Percentiles rank a stretch among this genome's conserved stretches.
These are phyloP conservation scores for Hetaerina titia DNA, from an alignment of 2,888 invertebrate genomes.

Conservation along the genomic window DNA sequence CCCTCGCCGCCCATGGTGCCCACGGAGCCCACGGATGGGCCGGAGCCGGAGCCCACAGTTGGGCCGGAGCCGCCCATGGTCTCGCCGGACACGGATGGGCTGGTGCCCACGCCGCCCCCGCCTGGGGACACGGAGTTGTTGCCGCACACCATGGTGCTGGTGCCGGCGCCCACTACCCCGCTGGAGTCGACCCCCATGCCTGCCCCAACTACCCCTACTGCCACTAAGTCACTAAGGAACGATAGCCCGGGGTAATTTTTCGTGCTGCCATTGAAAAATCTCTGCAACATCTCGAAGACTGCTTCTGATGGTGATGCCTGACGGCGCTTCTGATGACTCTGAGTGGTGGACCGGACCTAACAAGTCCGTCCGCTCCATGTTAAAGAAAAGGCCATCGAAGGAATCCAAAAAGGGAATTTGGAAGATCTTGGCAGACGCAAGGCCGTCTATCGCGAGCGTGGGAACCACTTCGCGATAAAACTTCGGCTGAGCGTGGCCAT, in stretches of 20 bases:
- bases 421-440: background rate
- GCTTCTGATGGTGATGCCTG: background rate
- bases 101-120: background rate
- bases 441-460: background rate
- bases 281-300: background rate
- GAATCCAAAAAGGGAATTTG: background rate
- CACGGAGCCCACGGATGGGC: background rate
- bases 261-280: background rate
- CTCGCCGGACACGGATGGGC: background rate
- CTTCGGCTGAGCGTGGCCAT: background rate
- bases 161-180: slow-evolving; percentile 2
- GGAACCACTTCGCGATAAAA: background rate
- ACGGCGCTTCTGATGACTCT: background rate
- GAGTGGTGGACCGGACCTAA: background rate
- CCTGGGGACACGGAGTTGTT: background rate
- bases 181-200: background rate
- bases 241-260: background rate
- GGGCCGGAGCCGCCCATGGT: background rate
- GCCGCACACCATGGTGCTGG: background rate
- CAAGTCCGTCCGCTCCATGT: background rate
- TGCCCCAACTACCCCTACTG: slow-evolving; percentile 46
- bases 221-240: background rate
- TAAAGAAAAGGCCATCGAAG: background rate
- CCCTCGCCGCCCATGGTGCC: background rate
- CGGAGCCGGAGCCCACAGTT: background rate